Conservation (phyloP, 1,140 invertebrate genomes). For the Heliothis virescens region DNA sequence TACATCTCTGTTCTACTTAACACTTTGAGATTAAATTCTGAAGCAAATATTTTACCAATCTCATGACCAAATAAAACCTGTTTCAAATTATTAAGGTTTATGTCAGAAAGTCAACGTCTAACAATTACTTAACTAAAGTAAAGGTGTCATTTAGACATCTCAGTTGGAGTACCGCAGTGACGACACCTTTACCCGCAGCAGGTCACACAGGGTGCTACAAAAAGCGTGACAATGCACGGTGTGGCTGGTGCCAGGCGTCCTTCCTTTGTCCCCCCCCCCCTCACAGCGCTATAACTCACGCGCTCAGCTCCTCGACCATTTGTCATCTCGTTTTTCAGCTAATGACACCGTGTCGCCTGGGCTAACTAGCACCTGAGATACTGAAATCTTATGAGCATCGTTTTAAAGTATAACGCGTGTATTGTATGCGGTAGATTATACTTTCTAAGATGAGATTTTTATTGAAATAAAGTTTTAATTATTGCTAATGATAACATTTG, state of each 20-base stretch:
- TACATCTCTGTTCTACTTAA: no score
- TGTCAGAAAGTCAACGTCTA: no score
- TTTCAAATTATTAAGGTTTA: no score
- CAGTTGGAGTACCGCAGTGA: not conserved
- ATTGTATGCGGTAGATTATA: not conserved
- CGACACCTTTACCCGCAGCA: not conserved
- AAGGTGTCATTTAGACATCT: not conserved
- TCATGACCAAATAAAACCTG: no score
- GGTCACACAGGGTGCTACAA: constrained; percentile 3
- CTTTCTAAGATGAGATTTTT: no score
- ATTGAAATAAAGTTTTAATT: no score
- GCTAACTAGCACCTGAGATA: not conserved
- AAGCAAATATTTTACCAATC: no score
- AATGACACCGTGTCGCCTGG: not conserved
- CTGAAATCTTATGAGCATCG: no score
- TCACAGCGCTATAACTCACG: constrained; percentile 1
- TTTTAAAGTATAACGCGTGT: no score
- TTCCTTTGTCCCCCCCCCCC: not conserved
- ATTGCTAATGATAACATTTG: no score
- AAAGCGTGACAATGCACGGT: constrained; percentile 3
- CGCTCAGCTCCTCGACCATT: constrained; percentile 16
- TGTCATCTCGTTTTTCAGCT: constrained; percentile 33
- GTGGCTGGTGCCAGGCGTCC: no score
- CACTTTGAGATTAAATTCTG: no score
- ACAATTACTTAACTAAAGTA: not conserved